phyloP scores from a whole-genome alignment of 2,888 invertebrate genomes.

The Callosobruchus maculatus region DNA sequence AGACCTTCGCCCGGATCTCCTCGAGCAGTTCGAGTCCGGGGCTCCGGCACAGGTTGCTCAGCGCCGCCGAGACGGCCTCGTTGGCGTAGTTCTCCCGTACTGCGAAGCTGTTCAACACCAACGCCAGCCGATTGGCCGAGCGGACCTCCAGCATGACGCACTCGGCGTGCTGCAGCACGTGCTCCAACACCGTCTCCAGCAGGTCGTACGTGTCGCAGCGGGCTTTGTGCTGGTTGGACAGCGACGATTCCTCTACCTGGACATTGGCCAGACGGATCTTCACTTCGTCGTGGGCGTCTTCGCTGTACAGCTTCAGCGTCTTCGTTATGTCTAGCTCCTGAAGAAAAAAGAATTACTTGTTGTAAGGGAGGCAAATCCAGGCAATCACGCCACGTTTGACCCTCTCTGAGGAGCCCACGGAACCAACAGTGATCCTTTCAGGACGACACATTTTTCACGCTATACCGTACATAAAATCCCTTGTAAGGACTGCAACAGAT shows the following conservation, averaged over 20 bases:
- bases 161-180: slow-evolving; percentile 31
- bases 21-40: slow-evolving; percentile 22
- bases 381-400: too few species aligned
- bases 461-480: too few species aligned
- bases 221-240: slow-evolving; percentile 23
- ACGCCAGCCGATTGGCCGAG: slow-evolving; percentile 26
- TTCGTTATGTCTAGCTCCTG: background rate
- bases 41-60: background rate
- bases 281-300: slow-evolving; percentile 21
- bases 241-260: slow-evolving; percentile 30
- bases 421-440: too few species aligned
- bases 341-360: background rate
- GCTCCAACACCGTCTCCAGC: slow-evolving; percentile 27
- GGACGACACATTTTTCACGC: too few species aligned
- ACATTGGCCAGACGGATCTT: slow-evolving; percentile 30
- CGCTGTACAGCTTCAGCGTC: background rate
- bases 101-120: slow-evolving; percentile 18
- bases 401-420: too few species aligned
- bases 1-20: slow-evolving; percentile 26
- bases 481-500: too few species aligned
- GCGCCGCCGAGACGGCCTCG: background rate
- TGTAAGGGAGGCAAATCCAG: too few species aligned
- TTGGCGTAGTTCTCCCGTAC: background rate
- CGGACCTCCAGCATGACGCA: slow-evolving; percentile 30
- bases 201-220: slow-evolving; percentile 27